Conservation (phyloP, 2,797 vertebrate species). For the Coregonus ussuriensis region DNA sequence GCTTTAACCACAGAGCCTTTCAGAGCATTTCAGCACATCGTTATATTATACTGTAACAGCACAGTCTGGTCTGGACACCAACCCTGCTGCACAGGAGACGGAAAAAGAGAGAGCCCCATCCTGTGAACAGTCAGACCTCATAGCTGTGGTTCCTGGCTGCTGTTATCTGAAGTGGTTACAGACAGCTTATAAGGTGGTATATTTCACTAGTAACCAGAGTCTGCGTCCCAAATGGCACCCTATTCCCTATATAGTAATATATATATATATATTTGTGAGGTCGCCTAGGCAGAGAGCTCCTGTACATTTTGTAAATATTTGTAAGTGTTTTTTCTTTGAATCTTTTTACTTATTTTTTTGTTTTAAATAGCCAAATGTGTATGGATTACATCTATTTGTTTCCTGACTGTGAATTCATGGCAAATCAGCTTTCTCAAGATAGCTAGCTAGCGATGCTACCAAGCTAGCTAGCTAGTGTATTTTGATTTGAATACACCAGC, state of each 20-base stretch:
- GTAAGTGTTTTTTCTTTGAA: too few species aligned
- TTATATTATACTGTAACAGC: conserved; percentile 18
- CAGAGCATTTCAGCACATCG: conserved; percentile 41
- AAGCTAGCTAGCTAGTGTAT: too few species aligned
- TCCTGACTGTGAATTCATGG: too few species aligned
- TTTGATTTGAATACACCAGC: too few species aligned
- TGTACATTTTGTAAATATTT: too few species aligned
- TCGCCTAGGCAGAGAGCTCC: too few species aligned
- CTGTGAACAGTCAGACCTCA: conserved; percentile 12
- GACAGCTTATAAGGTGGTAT: conserved; percentile 28
- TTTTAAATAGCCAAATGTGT: too few species aligned
- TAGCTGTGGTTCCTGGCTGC: conserved; percentile 38
- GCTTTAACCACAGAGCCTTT: conserved; percentile 52
- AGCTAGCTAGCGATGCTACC: too few species aligned
- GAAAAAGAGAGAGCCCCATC: conserved; percentile 38
- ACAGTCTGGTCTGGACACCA: conserved; percentile 26
- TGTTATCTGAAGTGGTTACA: conserved; percentile 22
- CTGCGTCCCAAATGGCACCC: not conserved
- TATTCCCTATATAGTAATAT: not conserved
- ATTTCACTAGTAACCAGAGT: conserved; percentile 55
- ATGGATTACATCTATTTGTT: too few species aligned
- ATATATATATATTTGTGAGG: too few species aligned
- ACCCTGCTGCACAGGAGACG: conserved; percentile 7
- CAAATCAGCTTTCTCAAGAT: too few species aligned
- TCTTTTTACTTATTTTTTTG: too few species aligned